phyloP scores from a whole-genome alignment of 2,888 invertebrate genomes.

The Molanna angustata region DNA sequence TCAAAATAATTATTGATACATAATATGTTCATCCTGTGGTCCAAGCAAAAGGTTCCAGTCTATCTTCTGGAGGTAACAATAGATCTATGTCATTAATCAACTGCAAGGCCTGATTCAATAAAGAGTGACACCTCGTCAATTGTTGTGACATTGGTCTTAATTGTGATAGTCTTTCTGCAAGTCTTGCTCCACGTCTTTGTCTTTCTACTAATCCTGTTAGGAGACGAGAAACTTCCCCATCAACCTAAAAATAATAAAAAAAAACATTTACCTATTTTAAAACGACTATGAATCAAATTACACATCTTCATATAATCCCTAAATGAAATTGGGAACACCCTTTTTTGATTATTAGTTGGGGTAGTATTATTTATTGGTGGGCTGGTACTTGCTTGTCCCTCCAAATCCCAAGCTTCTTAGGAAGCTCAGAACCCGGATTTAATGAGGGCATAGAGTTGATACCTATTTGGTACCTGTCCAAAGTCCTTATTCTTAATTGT shows the following conservation, averaged over 20 bases:
- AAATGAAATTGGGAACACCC: no score
- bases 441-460: no score
- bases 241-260: conserved; percentile 56
- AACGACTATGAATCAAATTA: no score
- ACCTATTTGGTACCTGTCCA: no score
- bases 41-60: conserved; percentile 88
- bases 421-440: no score
- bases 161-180: conserved; percentile 81
- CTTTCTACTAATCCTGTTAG: conserved; percentile 66
- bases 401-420: no score
- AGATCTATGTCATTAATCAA: conserved; percentile 34
- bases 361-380: no score
- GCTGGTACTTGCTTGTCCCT: no score
- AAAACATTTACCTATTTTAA: no score
- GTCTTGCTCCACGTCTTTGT: conserved; percentile 80
- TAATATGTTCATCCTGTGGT: conserved; percentile 57
- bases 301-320: no score
- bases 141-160: conserved; percentile 82
- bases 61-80: conserved; percentile 58
- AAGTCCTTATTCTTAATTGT: no score
- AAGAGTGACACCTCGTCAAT: conserved; percentile 74
- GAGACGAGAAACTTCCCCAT: conserved; percentile 51
- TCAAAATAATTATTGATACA: background rate
- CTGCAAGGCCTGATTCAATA: conserved; percentile 79
- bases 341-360: no score